These are phyloP conservation scores for Anthopleura xanthogrammica DNA, from an alignment of 92 coral and sea anemone species.

Conservation along the genomic window DNA sequence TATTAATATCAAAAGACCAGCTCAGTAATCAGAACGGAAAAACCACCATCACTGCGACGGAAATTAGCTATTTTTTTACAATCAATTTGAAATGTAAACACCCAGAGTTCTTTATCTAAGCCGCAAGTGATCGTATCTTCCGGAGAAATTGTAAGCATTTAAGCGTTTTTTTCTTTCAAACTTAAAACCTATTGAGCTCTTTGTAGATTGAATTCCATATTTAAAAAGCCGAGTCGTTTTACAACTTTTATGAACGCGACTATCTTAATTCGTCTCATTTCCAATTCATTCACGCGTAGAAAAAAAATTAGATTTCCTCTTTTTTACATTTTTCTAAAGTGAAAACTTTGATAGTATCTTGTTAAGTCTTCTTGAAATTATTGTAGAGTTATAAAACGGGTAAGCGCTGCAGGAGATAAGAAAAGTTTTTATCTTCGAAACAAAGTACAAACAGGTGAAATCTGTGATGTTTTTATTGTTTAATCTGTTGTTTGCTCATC, in stretches of 20 bases:
- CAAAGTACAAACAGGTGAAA: constrained; percentile 19
- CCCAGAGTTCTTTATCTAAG: constrained; percentile 9
- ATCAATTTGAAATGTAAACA: constrained; percentile 34
- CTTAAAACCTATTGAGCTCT: background rate
- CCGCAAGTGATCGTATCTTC: constrained; percentile 32
- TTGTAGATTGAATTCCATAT: constrained; percentile 8
- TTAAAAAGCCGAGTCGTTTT: background rate
- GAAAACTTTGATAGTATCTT: constrained; percentile 24
- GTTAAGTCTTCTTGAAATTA: constrained; percentile 25
- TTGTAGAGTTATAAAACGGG: constrained; percentile 13
- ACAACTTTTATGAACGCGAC: background rate
- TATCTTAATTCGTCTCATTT: background rate
- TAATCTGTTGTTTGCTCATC: constrained; percentile 26
- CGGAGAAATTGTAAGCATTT: constrained; percentile 24
- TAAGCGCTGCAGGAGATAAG: constrained; percentile 19
- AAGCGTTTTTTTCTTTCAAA: constrained; percentile 13
- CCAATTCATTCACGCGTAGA: constrained; percentile 6
- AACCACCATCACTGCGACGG: constrained; percentile 16
- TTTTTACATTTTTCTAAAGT: constrained; percentile 5
- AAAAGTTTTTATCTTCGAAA: constrained; percentile 13
- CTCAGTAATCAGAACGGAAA: constrained; percentile 18
- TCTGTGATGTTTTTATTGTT: constrained; percentile 19
- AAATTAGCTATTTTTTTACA: constrained; percentile 21
- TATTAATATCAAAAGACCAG: background rate
- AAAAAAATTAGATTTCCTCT: background rate